Evolutionary conservation across 2,888 invertebrate genomes (phyloP).

Genomic region (Thera britannica): DNA sequence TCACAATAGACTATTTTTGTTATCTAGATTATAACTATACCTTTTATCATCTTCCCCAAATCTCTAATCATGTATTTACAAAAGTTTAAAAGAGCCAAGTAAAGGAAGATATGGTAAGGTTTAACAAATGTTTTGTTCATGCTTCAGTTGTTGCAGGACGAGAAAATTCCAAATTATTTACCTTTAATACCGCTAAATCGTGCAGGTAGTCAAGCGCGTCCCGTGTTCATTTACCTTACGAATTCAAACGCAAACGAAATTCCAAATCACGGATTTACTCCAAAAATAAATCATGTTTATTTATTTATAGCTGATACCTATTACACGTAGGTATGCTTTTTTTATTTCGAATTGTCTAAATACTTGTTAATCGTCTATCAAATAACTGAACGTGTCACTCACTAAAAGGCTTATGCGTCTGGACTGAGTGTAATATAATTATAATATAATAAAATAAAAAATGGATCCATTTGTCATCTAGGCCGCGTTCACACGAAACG

Average conservation of each 20-base stretch:
- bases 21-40: no score
- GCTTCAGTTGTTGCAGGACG: slow-evolving; percentile 57
- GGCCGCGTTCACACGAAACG: no score
- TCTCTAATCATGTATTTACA: slow-evolving; percentile 7
- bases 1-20: no score
- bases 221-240: slow-evolving; percentile 83
- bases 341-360: no score
- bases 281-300: not conserved
- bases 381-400: no score
- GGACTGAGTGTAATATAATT: no score
- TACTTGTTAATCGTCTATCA: no score
- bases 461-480: no score
- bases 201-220: slow-evolving; percentile 68
- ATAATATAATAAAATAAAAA: no score
- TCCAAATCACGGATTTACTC: slow-evolving; percentile 58
- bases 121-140: slow-evolving; percentile 79
- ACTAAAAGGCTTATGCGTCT: no score
- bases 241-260: slow-evolving; percentile 76
- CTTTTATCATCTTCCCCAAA: not conserved
- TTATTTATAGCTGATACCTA: no score
- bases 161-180: slow-evolving; percentile 70
- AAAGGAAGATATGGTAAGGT: slow-evolving; percentile 52
- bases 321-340: no score
- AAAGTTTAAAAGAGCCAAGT: slow-evolving; percentile 52
- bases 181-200: slow-evolving; percentile 62